Conservation (phyloP, 2,797 vertebrate genomes). For the Acropternis orthonyx region DNA sequence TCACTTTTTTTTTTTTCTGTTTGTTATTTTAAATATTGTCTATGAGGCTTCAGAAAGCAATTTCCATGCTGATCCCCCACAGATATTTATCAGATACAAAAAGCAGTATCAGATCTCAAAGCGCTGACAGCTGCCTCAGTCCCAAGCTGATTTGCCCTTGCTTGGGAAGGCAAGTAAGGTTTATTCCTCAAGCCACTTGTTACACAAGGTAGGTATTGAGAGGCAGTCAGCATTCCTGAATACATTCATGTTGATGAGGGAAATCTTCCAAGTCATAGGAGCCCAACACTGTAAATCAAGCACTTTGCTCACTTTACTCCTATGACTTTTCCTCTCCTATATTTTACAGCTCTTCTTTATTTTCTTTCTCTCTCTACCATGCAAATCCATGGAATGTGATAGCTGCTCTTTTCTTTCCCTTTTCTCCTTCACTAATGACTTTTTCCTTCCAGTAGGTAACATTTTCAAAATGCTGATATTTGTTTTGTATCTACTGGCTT, state of each 20-base stretch:
- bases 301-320: neutral
- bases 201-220: neutral
- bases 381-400: neutral
- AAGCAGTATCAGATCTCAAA: neutral
- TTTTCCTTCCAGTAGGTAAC: neutral
- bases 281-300: neutral
- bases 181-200: neutral
- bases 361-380: neutral
- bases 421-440: neutral
- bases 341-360: neutral
- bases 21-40: neutral
- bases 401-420: neutral
- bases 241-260: neutral
- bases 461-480: neutral
- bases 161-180: neutral
- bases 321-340: neutral
- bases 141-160: neutral
- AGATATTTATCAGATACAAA: conserved; percentile 12
- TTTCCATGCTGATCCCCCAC: neutral
- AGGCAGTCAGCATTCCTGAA: neutral
- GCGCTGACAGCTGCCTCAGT: neutral
- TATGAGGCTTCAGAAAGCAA: neutral
- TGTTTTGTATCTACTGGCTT: neutral
- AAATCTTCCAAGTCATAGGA: neutral
- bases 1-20: neutral